Percentiles rank a stretch among this genome's conserved stretches.
These are phyloP conservation scores for Protomyctophum bolini DNA, from an alignment of 2,113 vertebrate genomes.

Conservation along the genomic window DNA sequence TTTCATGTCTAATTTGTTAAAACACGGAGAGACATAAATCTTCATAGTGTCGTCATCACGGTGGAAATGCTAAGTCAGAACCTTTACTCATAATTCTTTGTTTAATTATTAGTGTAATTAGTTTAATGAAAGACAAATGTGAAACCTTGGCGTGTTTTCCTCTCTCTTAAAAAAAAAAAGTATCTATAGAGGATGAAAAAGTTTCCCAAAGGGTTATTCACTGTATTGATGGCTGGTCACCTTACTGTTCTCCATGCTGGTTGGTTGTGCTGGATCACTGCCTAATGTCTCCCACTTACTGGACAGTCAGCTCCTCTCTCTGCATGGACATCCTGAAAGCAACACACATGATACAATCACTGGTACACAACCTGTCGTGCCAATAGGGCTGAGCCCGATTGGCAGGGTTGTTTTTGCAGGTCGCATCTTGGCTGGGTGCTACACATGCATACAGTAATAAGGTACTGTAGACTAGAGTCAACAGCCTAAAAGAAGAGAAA, in stretches of 20 bases:
- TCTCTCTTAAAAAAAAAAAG: too few species aligned
- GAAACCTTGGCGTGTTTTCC: too few species aligned
- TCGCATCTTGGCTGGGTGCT: neutral
- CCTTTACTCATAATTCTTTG: too few species aligned
- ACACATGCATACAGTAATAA: neutral
- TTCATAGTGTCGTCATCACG: too few species aligned
- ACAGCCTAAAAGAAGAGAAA: too few species aligned
- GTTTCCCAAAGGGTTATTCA: too few species aligned
- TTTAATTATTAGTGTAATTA: too few species aligned
- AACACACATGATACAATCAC: neutral
- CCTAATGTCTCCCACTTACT: neutral
- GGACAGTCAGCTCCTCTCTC: slow-evolving; percentile 17
- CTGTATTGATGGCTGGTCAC: slow-evolving; percentile 54
- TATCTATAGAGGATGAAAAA: too few species aligned
- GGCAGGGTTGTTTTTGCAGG: neutral
- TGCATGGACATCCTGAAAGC: slow-evolving; percentile 28
- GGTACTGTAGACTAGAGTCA: too few species aligned
- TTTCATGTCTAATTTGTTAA: neutral
- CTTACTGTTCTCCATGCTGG: slow-evolving; percentile 76
- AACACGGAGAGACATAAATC: neutral
- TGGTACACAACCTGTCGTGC: neutral
- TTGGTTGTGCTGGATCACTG: slow-evolving; percentile 9
- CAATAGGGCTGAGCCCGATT: too few species aligned
- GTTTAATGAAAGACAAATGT: too few species aligned
- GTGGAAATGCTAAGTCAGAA: too few species aligned